Conservation (phyloP, 2,113 vertebrate species). For the Campylomormyrus tamandua region DNA sequence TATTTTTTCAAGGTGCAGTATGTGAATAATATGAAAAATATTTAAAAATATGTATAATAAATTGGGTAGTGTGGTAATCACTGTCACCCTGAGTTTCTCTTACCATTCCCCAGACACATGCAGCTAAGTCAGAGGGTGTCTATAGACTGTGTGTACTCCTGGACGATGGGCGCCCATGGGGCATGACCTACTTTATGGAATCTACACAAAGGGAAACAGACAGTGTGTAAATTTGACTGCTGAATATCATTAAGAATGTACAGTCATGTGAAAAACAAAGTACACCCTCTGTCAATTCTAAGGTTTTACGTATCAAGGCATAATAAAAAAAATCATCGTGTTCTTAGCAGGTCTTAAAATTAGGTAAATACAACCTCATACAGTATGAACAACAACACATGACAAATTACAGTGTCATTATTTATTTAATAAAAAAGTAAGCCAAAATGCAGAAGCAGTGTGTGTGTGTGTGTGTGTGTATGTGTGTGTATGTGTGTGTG, state of each 20-base stretch:
- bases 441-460: background rate
- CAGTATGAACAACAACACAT: background rate
- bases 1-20: background rate
- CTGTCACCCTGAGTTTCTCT: background rate
- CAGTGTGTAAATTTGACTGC: background rate
- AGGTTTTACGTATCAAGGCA: background rate
- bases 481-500: background rate
- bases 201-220: background rate
- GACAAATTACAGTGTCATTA: background rate
- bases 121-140: background rate
- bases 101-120: background rate
- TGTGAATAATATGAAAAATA: background rate
- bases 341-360: background rate
- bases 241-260: background rate
- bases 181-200: background rate
- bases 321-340: background rate
- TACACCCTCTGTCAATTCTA: background rate
- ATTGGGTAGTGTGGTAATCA: background rate
- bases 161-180: background rate
- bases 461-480: background rate
- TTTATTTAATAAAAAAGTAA: background rate
- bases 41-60: background rate
- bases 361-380: background rate
- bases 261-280: background rate
- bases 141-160: background rate